Evolutionary conservation across 2,797 vertebrate genomes (phyloP).

Genomic region (Synaphobranchus kaupii): DNA sequence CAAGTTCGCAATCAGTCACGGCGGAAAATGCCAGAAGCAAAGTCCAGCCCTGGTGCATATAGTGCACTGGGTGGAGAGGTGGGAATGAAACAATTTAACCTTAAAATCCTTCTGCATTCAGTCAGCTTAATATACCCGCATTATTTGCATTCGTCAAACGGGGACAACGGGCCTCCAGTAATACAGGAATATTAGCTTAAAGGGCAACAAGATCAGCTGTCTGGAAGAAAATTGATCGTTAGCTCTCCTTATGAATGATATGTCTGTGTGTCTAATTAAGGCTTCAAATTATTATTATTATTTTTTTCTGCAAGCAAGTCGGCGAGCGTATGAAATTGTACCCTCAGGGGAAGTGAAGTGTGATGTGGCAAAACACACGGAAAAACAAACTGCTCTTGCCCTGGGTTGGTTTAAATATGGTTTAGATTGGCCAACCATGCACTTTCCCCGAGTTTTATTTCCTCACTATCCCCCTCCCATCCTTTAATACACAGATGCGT

Average conservation of each 20-base stretch:
- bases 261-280: not conserved
- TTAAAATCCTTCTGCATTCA: not conserved
- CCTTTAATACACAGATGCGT: not conserved
- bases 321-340: not conserved
- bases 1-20: too few species aligned
- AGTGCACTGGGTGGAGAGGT: not conserved
- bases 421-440: not conserved
- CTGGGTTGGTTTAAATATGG: not conserved
- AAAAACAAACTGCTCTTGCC: not conserved
- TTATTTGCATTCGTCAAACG: not conserved
- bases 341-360: not conserved
- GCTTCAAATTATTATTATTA: not conserved
- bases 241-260: not conserved
- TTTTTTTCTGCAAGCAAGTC: not conserved
- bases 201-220: not conserved
- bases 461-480: not conserved
- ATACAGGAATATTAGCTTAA: not conserved
- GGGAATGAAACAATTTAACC: not conserved
- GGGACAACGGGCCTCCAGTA: too few species aligned
- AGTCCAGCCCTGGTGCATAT: not conserved
- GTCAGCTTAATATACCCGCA: not conserved
- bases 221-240: not conserved
- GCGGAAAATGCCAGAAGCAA: not conserved
- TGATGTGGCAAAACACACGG: not conserved
- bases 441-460: not conserved